phyloP scores from a whole-genome alignment of 2,888 invertebrate species.

The Polymixis lichenea region DNA sequence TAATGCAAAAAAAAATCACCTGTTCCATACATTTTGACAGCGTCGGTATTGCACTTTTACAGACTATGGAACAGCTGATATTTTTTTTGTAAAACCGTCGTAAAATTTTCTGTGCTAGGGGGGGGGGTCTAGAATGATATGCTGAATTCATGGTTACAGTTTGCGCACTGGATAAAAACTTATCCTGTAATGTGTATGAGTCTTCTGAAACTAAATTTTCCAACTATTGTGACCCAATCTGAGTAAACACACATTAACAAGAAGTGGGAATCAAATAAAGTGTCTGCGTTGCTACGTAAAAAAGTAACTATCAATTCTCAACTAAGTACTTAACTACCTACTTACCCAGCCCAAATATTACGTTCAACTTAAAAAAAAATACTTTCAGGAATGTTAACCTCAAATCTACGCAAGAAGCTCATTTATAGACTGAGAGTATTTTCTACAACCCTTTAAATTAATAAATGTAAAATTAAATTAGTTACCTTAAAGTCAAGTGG shows the following conservation, averaged over 20 bases:
- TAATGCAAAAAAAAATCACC: no score
- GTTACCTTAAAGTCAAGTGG: not conserved
- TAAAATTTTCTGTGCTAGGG: no score
- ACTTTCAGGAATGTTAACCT: no score
- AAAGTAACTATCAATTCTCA: not conserved
- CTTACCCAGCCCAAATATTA: not conserved
- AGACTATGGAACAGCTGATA: no score
- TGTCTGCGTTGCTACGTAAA: not conserved
- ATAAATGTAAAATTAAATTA: not conserved
- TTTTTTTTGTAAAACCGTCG: no score
- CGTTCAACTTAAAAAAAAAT: not conserved
- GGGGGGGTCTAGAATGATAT: no score
- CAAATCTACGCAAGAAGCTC: no score
- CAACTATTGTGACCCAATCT: not conserved
- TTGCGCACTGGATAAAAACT: no score
- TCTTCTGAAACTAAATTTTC: constrained; percentile 4
- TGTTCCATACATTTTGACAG: no score
- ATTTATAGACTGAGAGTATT: not conserved
- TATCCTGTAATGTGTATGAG: no score
- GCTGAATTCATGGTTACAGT: no score
- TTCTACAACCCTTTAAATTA: not conserved
- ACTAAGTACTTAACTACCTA: not conserved
- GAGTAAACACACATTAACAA: not conserved
- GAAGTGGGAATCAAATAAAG: not conserved
- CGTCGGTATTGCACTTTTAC: no score